Conservation (phyloP, 2,113 vertebrate genomes). For the Tragelaphus scriptus region DNA sequence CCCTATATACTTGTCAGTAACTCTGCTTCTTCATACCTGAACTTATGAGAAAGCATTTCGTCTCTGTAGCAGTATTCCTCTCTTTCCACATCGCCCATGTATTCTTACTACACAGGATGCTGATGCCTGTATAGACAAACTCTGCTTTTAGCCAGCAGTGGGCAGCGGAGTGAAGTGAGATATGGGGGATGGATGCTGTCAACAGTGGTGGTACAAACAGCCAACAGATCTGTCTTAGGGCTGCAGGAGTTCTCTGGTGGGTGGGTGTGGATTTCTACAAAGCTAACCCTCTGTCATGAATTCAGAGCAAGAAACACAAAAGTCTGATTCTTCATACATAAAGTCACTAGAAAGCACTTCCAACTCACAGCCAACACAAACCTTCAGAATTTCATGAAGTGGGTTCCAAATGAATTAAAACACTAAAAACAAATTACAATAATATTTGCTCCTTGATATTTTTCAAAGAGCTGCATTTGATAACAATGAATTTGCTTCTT, state of each 20-base stretch:
- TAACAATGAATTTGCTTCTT: conserved; percentile 10
- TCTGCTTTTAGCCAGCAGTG: background rate
- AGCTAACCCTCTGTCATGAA: background rate
- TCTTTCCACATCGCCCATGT: background rate
- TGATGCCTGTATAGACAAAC: background rate
- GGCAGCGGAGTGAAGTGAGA: background rate
- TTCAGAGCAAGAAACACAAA: background rate
- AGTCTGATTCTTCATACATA: background rate
- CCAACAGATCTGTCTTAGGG: background rate
- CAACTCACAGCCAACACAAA: background rate
- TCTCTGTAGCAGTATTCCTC: background rate
- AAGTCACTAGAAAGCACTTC: background rate
- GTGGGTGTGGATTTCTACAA: background rate
- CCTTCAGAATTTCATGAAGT: background rate
- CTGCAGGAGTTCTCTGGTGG: background rate
- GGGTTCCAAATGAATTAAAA: conserved; percentile 9
- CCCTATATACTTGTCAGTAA: background rate
- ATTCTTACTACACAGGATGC: background rate
- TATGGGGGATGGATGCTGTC: background rate
- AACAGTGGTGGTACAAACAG: background rate
- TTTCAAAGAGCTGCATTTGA: conserved; percentile 31
- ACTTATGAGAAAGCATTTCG: background rate
- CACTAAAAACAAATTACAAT: background rate
- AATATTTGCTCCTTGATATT: background rate
- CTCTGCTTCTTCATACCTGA: background rate